Evolutionary conservation across 2,888 invertebrate species (phyloP).

Genomic region (Ernsta delagoae): DNA sequence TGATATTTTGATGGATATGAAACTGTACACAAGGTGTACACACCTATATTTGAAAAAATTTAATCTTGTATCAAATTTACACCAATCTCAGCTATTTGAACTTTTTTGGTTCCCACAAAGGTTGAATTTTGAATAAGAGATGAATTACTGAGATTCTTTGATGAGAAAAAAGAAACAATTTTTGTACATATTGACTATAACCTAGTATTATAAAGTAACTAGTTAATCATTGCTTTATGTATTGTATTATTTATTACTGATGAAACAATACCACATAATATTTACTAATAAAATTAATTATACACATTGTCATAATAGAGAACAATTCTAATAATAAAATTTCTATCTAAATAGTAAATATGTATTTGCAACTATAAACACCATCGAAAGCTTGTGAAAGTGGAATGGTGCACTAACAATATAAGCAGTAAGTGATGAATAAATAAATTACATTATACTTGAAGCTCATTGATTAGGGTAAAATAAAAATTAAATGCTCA

Average conservation of each 20-base stretch:
- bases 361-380: conserved; percentile 21
- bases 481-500: conserved; percentile 76
- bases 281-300: not conserved
- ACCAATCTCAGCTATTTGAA: not conserved
- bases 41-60: too few relatives aligned
- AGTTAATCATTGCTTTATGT: conserved; percentile 3
- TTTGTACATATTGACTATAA: conserved; percentile 16
- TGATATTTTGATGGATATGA: conserved; percentile 79
- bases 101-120: conserved; percentile 18
- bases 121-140: conserved; percentile 10
- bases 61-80: conserved; percentile 2
- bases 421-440: conserved; percentile 24
- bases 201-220: not conserved
- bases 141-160: conserved; percentile 7
- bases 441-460: conserved; percentile 17
- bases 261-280: not conserved
- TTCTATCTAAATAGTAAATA: conserved; percentile 18
- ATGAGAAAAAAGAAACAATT: conserved; percentile 3
- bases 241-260: not conserved
- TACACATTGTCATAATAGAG: conserved; percentile 22
- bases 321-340: conserved; percentile 13
- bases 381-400: conserved; percentile 22
- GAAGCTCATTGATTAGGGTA: conserved; percentile 26
- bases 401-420: conserved; percentile 23
- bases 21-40: conserved; percentile 52